Conservation (phyloP, 2,888 invertebrate genomes). For the Caenorhabditis sp. region DNA sequence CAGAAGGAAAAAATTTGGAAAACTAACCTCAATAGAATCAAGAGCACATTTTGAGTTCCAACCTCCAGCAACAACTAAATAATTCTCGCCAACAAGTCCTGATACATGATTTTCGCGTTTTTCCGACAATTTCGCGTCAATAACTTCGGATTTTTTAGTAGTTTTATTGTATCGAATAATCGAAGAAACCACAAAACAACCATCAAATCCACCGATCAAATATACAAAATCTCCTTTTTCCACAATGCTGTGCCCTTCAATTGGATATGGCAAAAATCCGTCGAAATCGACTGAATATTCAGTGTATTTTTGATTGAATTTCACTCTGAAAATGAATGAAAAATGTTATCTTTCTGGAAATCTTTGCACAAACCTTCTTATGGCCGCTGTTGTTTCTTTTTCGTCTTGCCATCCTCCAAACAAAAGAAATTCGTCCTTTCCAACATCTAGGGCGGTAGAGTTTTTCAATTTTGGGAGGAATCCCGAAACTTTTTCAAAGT, state of each 20-base stretch:
- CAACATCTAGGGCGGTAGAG: slow-evolving; percentile 17
- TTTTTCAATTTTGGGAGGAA: slow-evolving; percentile 38
- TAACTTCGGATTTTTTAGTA: slow-evolving; percentile 21
- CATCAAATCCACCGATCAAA: slow-evolving; percentile 56
- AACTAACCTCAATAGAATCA: slow-evolving; percentile 41
- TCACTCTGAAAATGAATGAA: slow-evolving; percentile 15
- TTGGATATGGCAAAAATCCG: slow-evolving; percentile 40
- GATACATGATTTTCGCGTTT: slow-evolving; percentile 60
- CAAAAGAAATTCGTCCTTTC: slow-evolving; percentile 36
- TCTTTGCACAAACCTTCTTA: slow-evolving; percentile 23
- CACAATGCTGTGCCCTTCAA: slow-evolving; percentile 30
- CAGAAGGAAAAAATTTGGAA: too few relatives aligned
- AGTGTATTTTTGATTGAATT: slow-evolving; percentile 22
- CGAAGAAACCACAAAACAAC: slow-evolving; percentile 32
- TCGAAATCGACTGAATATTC: slow-evolving; percentile 18
- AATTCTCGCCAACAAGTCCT: slow-evolving; percentile 26
- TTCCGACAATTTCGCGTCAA: slow-evolving; percentile 30
- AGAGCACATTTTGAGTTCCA: slow-evolving; percentile 58
- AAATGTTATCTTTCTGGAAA: neutral
- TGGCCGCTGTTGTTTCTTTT: slow-evolving; percentile 49
- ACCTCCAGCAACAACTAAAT: slow-evolving; percentile 57
- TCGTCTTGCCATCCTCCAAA: slow-evolving; percentile 67
- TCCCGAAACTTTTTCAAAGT: neutral
- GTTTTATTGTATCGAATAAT: slow-evolving; percentile 46
- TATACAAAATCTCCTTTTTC: slow-evolving; percentile 4